These are phyloP conservation scores for Aphelocoma californica DNA, from an alignment of 2,797 vertebrate species.

Conservation along the genomic window DNA sequence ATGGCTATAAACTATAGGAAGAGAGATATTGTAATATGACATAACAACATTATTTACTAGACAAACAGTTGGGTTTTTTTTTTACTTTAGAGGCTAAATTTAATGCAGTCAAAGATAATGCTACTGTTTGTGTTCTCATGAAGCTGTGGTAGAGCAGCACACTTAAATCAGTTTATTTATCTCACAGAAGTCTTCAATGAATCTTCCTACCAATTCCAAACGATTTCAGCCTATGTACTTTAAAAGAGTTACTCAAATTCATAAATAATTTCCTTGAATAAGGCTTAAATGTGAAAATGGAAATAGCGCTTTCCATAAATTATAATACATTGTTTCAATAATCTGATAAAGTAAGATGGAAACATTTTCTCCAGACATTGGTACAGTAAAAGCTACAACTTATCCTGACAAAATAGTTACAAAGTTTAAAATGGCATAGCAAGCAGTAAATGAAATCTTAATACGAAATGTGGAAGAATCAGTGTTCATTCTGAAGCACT, in stretches of 20 bases:
- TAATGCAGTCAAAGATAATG: background rate
- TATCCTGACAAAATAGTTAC: background rate
- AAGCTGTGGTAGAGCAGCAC: background rate
- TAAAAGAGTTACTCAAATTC: background rate
- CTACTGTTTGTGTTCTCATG: background rate
- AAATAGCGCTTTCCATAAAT: background rate
- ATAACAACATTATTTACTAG: slow-evolving; percentile 26
- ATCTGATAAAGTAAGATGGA: slow-evolving; percentile 15
- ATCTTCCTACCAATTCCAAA: background rate
- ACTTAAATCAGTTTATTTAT: slow-evolving; percentile 11
- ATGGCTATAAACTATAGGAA: slow-evolving; percentile 23
- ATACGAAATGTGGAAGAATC: background rate
- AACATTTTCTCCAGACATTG: slow-evolving; percentile 3
- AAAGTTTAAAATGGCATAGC: background rate
- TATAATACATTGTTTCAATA: background rate
- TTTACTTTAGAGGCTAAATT: background rate
- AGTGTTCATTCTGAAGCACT: background rate
- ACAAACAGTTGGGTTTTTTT: background rate
- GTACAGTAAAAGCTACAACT: background rate
- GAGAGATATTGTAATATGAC: background rate
- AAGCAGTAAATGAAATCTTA: slow-evolving; percentile 24
- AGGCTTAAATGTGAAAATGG: background rate
- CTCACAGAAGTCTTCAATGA: background rate
- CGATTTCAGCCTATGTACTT: background rate
- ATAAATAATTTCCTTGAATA: slow-evolving; percentile 13